Percentiles rank a stretch among this genome's conserved stretches.
Conservation (phyloP, 2,888 invertebrate species). For the Microplitis deprimator region DNA sequence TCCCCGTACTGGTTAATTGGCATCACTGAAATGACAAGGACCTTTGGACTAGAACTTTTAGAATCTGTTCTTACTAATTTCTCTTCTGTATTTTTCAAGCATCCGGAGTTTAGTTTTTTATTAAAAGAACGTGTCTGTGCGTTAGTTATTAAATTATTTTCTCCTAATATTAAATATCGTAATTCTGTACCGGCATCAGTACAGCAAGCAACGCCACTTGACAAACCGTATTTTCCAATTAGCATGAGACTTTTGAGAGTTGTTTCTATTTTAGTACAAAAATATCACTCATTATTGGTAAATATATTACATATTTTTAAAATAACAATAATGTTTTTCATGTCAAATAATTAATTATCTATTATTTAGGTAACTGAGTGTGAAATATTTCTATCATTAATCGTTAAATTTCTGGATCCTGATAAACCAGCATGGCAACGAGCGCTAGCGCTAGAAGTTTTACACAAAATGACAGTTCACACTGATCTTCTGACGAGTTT, state of each 20-base stretch:
- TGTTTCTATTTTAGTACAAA: conserved; percentile 92
- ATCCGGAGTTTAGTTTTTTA: conserved; percentile 93
- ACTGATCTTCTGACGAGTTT: conserved; percentile 90
- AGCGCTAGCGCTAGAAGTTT: conserved; percentile 93
- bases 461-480: conserved; percentile 94
- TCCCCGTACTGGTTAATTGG: conserved; percentile 96
- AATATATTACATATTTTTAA: conserved; percentile 61
- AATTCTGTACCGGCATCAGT: conserved; percentile 75
- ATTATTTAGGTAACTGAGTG: conserved; percentile 90
- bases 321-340: neutral
- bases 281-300: conserved; percentile 92
- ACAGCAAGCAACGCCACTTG: conserved; percentile 79
- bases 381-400: conserved; percentile 96
- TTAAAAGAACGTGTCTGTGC: conserved; percentile 98
- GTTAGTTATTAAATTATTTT: conserved; percentile 97
- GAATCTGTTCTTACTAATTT: conserved; percentile 94
- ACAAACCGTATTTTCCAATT: conserved; percentile 97
- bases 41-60: conserved; percentile 94
- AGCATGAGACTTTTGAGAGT: conserved; percentile 94
- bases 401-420: conserved; percentile 97
- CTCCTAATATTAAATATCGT: conserved; percentile 97
- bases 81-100: conserved; percentile 89
- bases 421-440: conserved; percentile 98
- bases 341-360: conserved; percentile 44
- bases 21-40: conserved; percentile 97